Evolutionary conservation across 2,113 vertebrate species (phyloP).

Genomic region (Paratilapia polleni): DNA sequence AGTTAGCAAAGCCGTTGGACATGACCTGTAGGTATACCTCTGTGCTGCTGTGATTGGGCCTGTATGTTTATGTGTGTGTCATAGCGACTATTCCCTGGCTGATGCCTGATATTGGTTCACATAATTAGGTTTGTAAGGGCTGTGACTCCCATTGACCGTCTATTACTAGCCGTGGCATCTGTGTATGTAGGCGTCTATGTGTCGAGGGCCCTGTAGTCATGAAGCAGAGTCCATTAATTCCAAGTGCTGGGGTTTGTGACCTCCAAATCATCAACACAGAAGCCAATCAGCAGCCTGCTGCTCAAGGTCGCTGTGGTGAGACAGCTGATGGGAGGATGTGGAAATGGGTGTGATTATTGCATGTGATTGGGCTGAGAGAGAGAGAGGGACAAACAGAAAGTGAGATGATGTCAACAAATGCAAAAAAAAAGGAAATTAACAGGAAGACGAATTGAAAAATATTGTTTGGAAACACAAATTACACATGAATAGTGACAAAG

Average conservation of each 20-base stretch:
- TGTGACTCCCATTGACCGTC: conserved; percentile 66
- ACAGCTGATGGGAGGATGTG: conserved; percentile 38
- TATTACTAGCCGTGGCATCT: conserved; percentile 53
- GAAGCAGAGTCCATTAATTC: conserved; percentile 70
- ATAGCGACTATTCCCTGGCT: conserved; percentile 36
- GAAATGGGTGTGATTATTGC: conserved; percentile 44
- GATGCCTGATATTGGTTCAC: conserved; percentile 54
- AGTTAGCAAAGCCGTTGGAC: not conserved
- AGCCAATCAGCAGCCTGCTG: conserved; percentile 67
- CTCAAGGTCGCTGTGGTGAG: conserved; percentile 49
- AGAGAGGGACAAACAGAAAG: not conserved
- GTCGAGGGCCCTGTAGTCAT: conserved; percentile 28
- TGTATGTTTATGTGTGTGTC: conserved; percentile 19
- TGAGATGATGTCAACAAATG: not conserved
- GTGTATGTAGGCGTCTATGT: conserved; percentile 21
- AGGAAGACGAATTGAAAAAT: not conserved
- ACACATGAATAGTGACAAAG: not conserved
- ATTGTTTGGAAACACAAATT: not conserved
- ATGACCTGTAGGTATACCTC: not conserved
- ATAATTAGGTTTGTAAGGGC: conserved; percentile 72
- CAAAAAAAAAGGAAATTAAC: conserved; percentile 2
- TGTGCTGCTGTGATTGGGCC: not conserved
- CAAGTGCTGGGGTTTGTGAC: conserved; percentile 49
- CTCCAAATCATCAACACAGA: conserved; percentile 60
- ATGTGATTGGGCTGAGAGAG: not conserved